phyloP scores from a whole-genome alignment of 2,113 vertebrate species.

The Candoia aspera region DNA sequence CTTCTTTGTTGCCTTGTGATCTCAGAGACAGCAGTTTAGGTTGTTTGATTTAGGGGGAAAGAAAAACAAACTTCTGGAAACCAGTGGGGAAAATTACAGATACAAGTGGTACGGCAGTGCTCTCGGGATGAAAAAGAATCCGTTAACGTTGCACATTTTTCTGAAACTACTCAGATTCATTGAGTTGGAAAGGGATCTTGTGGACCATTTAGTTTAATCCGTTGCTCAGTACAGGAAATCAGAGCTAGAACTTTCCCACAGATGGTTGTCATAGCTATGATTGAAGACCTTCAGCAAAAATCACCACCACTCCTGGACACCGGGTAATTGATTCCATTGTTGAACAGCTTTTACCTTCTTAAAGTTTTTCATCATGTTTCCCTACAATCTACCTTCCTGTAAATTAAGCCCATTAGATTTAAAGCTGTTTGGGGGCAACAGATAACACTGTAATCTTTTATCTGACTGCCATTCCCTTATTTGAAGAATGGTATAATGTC shows the following conservation, averaged over 20 bases:
- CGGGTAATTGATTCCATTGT: neutral
- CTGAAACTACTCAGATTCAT: neutral
- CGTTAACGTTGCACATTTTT: slow-evolving; percentile 5
- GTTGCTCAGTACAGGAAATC: neutral
- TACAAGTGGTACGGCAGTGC: slow-evolving; percentile 13
- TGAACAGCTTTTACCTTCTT: no score
- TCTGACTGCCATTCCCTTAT: neutral
- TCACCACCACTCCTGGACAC: neutral
- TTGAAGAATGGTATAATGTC: neutral
- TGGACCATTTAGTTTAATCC: no score
- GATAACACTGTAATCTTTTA: neutral
- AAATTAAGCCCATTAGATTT: neutral
- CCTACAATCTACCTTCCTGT: neutral
- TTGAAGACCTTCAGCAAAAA: neutral
- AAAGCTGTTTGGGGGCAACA: neutral
- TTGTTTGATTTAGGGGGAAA: slow-evolving; percentile 42
- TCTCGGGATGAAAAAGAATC: neutral
- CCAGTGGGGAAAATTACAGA: slow-evolving; percentile 37
- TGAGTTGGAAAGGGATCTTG: neutral
- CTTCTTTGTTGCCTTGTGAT: slow-evolving; percentile 55
- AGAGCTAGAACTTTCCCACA: neutral
- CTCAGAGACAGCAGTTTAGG: slow-evolving; percentile 46
- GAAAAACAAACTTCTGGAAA: slow-evolving; percentile 29
- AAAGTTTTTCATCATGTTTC: neutral
- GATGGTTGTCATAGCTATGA: neutral